Percentiles rank a stretch among this genome's conserved stretches.
These are phyloP conservation scores for Circaetus cinerascens DNA, from an alignment of 2,113 vertebrate genomes.

Conservation along the genomic window DNA sequence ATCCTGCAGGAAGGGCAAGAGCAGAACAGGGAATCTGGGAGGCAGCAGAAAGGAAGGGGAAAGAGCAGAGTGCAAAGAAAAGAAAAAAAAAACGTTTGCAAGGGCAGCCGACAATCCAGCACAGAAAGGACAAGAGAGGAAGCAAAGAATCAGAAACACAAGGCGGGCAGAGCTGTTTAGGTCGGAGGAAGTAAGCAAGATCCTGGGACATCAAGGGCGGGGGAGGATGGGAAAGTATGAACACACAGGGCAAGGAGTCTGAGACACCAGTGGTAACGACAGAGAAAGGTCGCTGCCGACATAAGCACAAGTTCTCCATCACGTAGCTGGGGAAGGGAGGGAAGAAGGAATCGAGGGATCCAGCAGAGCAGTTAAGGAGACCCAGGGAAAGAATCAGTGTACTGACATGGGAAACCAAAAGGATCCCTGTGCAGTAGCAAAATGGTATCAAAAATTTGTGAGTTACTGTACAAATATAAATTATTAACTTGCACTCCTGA, in stretches of 20 bases:
- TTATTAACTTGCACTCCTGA: not conserved
- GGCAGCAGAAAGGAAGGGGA: not conserved
- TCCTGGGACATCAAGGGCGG: not conserved
- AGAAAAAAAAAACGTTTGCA: not conserved
- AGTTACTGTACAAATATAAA: not conserved
- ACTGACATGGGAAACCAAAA: not conserved
- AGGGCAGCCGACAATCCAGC: not conserved
- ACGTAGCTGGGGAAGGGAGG: accelerated
- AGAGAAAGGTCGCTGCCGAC: not conserved
- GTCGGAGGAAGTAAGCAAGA: not conserved
- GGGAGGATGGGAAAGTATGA: not conserved
- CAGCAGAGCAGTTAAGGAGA: not conserved
- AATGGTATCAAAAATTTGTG: not conserved
- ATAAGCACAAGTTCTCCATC: not conserved
- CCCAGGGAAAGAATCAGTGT: not conserved
- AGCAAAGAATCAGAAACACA: not conserved
- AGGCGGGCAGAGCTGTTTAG: not conserved
- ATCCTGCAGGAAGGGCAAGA: not conserved
- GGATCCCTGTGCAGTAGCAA: not conserved
- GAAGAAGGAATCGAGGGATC: not conserved
- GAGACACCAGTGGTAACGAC: not conserved
- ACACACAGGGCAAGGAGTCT: not conserved
- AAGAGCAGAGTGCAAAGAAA: not conserved
- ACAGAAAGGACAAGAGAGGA: not conserved
- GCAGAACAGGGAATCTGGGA: not conserved